Percentiles rank a stretch among this genome's conserved stretches.
Conservation (phyloP, 1,140 invertebrate species). For the Spodoptera frugiperda region DNA sequence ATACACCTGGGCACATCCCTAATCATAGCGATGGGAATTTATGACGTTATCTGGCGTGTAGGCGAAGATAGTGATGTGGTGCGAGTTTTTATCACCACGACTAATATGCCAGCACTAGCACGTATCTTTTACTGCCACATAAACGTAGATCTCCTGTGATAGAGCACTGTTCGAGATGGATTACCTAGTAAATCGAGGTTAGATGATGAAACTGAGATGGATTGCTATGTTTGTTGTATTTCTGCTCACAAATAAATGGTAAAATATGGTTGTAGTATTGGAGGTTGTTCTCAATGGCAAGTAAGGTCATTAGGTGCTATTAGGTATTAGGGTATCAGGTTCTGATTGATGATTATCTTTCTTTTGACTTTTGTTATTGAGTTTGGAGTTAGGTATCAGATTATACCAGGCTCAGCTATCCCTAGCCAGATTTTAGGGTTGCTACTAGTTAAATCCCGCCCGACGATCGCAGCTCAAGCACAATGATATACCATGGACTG, state of each 20-base stretch:
- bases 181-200: constrained; percentile 13
- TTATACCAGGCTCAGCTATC: too few species aligned
- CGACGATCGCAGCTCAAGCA: too few species aligned
- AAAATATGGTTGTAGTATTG: not conserved
- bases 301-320: too few species aligned
- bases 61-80: not conserved
- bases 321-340: too few species aligned
- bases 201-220: not conserved
- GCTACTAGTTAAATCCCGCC: too few species aligned
- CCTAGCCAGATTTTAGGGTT: too few species aligned
- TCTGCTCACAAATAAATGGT: not conserved
- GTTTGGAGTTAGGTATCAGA: too few species aligned
- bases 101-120: constrained; percentile 28
- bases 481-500: too few species aligned
- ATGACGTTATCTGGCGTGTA: not conserved
- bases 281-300: not conserved
- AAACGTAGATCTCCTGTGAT: constrained; percentile 16
- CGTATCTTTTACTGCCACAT: constrained; percentile 20
- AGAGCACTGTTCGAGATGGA: constrained; percentile 2
- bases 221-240: not conserved
- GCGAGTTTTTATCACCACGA: constrained; percentile 20
- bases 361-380: too few species aligned
- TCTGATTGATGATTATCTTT: too few species aligned
- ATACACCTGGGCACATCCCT: constrained; percentile 33
- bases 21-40: not conserved